Evolutionary conservation across 92 coral and sea anemone genomes (phyloP), one percentile per base, ranked within the genome.

Genomic region (Isaurus tuberculatus): DNA sequence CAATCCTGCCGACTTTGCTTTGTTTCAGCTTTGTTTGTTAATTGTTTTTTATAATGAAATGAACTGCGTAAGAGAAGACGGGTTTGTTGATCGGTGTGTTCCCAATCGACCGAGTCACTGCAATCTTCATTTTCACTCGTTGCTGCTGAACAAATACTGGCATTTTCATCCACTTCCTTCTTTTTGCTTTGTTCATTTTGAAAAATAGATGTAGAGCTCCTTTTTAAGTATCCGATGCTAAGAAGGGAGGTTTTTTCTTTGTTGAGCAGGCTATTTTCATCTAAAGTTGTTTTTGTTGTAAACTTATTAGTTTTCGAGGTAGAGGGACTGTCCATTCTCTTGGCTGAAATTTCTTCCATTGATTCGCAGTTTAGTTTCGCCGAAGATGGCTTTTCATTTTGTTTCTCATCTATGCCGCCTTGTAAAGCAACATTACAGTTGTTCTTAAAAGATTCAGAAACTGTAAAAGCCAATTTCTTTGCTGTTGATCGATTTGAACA

Each of bases 401-500:
- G 26, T 17, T 60, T 73, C 43, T 68, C 85, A 19, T 44, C 49
- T 28, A 26, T 55, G 3, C 60, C 73, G 14, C 11, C 43, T 55
- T 25, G 25, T 25, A 25, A 57, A n/a, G 34, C 72, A 36, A 49
- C 58, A 33, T 20, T 33, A 49, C 37, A 49, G 22, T 72, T 53
- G 23, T 29, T 79, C 22, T 79, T 71, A 74, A 89, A 89, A 66
- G 73, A 81, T 26, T 84, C 81, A 25, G 89, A 85, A 44, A 92
- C 87, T 13, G 70, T 65, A 13, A 87, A 23, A 3, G 95, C 95
- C 51, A 90, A 64, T 23, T 71, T 68, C 80, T 90, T 89, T 0
- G 95, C 95, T 30, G 37, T 72, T 15, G 70, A 70, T 65, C 84
- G 83, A 8, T 74, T 84, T 13, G 85, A 88, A 37, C 95, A 92